Base-by-base conservation (phyloP, 1,140 invertebrate species). In the Brachionus calyciflorus region DNA sequence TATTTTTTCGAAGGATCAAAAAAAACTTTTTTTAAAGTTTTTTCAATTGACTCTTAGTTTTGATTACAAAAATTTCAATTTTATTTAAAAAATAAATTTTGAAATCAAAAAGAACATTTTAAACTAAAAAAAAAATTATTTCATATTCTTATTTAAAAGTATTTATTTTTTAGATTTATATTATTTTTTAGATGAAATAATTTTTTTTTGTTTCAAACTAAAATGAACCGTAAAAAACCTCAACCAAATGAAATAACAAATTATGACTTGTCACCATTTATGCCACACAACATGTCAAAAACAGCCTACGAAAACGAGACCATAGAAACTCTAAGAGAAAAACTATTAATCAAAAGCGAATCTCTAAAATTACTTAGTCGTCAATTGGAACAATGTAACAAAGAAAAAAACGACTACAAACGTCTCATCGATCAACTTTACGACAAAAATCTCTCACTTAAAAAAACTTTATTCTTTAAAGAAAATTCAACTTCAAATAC, bases 351-450 rank as follows among this genome's bases (percentile, higher is more conserved):
- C 7, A 73, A 73, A 55, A 73, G 44, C 46, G 69, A 73, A 51
- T 37, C 69, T 21, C 37, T 73, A 21, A 19, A 73, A 19, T 53
- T 73, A 30, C 19, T 73, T 3, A 55, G 30, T 26, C 28, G 37
- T 12, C 69, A 73, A 41, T 41, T 73, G 19, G 69, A 73, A 33
- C 30, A 33, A 24, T 73, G 69, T 24, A 28, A 73, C 24, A 73
- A 73, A 17, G 69, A 73, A 73, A 73, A 73, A 73, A 73, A 30
- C 28, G 69, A 73, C 0, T 73, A 40, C 12, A 73, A 73, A 28
- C 46, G 69, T 21, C 26, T 73, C 0, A 73, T 73, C 21, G 69
- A 73, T 41, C 28, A 37, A 21, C 19, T 73, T 30, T 73, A 73
- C 33, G 69, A 73, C 26, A 73, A 73, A 41, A 73, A 73, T 55